A percentile compares a stretch with the other conserved stretches of the same genome.
Conservation (phyloP, 2,113 vertebrate genomes). For the Gyps fulvus region DNA sequence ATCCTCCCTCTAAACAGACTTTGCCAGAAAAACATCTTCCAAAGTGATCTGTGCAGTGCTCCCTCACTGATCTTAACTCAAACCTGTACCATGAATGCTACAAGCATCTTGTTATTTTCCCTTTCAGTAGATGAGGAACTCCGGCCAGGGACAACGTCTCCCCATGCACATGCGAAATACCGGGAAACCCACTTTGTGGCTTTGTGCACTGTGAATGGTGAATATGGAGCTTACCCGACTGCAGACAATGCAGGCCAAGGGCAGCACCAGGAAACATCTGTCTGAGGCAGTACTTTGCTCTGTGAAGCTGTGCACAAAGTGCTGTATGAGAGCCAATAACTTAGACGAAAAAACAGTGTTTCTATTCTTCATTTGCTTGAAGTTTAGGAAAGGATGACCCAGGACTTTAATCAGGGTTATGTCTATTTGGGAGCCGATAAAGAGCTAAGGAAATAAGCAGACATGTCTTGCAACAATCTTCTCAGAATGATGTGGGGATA, state of each 20-base stretch:
- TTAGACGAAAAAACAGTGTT: not conserved
- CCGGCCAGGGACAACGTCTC: accelerated
- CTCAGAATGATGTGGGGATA: accelerated
- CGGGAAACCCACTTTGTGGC: not conserved
- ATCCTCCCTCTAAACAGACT: not conserved
- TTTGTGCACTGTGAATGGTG: accelerated
- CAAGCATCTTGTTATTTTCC: not conserved
- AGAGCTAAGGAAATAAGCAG: not conserved
- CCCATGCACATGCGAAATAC: accelerated
- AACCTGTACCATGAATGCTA: accelerated
- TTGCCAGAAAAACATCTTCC: not conserved
- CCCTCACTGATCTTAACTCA: not conserved
- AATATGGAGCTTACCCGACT: accelerated
- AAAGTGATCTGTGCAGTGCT: not conserved
- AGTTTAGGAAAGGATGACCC: not conserved
- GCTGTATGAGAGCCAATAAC: accelerated
- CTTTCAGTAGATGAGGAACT: not conserved
- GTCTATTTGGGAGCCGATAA: not conserved
- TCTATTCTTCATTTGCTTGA: not conserved
- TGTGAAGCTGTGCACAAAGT: not conserved
- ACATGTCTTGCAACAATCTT: not conserved
- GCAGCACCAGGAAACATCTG: accelerated
- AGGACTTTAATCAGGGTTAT: not conserved
- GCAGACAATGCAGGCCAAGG: not conserved
- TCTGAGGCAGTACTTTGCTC: not conserved